Evolutionary conservation across 30 jellyfish, hydroid and myxozoan genomes (phyloP), one percentile per base, ranked within the genome.

Genomic region (Hydra vulgaris): DNA sequence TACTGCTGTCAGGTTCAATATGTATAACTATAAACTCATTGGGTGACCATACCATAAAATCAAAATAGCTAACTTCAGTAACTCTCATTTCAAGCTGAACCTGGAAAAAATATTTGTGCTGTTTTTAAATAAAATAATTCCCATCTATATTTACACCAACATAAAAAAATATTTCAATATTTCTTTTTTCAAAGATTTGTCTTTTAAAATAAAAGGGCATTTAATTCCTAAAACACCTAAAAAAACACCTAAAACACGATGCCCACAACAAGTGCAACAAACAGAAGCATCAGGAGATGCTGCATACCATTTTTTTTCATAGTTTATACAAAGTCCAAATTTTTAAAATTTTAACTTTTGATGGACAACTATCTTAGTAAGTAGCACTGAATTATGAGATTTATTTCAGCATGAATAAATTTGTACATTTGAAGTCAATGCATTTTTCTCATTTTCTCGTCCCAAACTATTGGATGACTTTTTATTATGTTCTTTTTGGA

Each of bases 241-340:
- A n/a, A n/a, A n/a, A n/a, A n/a, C n/a, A n/a, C 20, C 81, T 17
- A 73, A 8, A 20, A 73, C 81, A 3, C 81, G 74, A 73, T 73
- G 53, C 56, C 66, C 53, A 73, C 81, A 73, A 25, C 81, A 73
- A 25, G 53, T n/a, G 20, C 81, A 73, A 22, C 20, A 20, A 20
- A 73, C 81, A 20, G 56, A 5, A 21, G 12, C 53, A 25, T 73
- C 81, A 73, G 81, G 81, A n/a, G 81, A 73, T 20, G 81, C 81
- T 20, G 66, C 81, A 73, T 21, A 25, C 81, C 81, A 73, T 73
- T 5, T 73, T 25, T 20, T 20, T 20, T 21, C 66, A 20, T n/a
- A 25, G 56, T 73, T 8, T 3, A 73, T 73, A 20, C 66, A 73
- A 21, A 73, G 53, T 21, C 81, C 81, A 3, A 73, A 20, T 22